A percentile compares a stretch with the other conserved stretches of the same genome.
phyloP scores from a whole-genome alignment of 2,113 vertebrate species.

The Hipposideros armiger region DNA sequence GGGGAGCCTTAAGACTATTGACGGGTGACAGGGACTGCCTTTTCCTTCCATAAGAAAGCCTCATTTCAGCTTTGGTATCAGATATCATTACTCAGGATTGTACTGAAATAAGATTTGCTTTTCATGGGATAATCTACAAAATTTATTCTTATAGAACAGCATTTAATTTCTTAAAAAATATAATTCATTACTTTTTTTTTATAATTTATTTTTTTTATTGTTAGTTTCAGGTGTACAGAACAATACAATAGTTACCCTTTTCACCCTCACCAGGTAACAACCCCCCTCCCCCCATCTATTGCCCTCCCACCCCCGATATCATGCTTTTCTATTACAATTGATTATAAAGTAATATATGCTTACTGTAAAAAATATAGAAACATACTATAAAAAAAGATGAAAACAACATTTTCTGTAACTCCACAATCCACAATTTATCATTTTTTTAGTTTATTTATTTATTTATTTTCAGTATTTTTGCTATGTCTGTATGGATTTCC shows the following conservation, averaged over 20 bases:
- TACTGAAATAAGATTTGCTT: not conserved
- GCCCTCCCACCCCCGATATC: too few relatives aligned
- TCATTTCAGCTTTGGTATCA: not conserved
- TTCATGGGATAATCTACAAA: not conserved
- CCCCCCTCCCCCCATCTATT: too few relatives aligned
- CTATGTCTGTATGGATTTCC: not conserved
- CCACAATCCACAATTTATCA: not conserved
- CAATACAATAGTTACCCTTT: too few relatives aligned
- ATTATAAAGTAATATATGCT: not conserved
- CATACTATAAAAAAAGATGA: not conserved
- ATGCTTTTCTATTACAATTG: too few relatives aligned
- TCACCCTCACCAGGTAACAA: too few relatives aligned
- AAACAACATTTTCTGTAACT: not conserved
- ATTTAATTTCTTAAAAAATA: not conserved
- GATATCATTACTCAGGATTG: not conserved
- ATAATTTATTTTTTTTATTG: too few relatives aligned
- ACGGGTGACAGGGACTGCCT: not conserved
- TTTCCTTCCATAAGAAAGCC: not conserved
- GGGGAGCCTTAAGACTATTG: not conserved
- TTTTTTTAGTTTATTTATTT: not conserved
- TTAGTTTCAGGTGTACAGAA: too few relatives aligned
- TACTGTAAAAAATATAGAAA: not conserved
- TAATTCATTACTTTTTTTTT: not conserved
- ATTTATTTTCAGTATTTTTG: slow-evolving; percentile 22
- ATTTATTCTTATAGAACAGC: not conserved